Evolutionary conservation across 2,888 invertebrate genomes (phyloP), one percentile per base, ranked within the genome.

Genomic region (Drosophila robusta): DNA sequence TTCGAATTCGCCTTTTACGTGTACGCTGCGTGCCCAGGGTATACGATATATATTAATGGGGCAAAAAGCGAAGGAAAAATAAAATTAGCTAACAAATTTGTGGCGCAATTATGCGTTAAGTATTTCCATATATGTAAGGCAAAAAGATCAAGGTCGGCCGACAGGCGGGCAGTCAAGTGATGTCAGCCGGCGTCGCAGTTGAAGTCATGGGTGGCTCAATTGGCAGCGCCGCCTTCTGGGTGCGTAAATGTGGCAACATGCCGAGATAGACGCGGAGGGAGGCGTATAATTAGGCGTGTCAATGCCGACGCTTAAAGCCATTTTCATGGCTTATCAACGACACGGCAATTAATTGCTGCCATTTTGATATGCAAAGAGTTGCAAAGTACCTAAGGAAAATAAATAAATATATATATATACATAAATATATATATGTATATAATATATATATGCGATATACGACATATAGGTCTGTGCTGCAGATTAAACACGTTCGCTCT

Each of bases 221-320:
- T 47, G 55, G 54, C 51, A 46, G 63, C 22, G 60, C 47, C 77
- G 70, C 75, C 75, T 70, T 36, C 50, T 64, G 51, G 66, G 55
- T 70, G 82, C 84, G 81, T 81, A 78, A 80, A 75, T 66, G 78
- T 88, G 79, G 85, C 83, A 90, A 89, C 69, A 69, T 38, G 50
- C 42, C 12, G n/a, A 8, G 9, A 39, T 42, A 11, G 8, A 11
- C 12, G 22, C 12, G 18, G 9, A 5, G 38, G 12, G 34, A 45
- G 58, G 51, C 65, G 56, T 71, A 80, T 81, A 90, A 89, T 82
- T 87, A 80, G 84, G 87, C 89, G 89, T 90, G 90, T 86, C 89
- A 90, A 86, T 87, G 81, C 70, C 89, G 58, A 80, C 72, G 89
- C 89, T 84, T 80, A 42, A 72, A 71, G 84, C 78, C 84, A 78